Base-by-base conservation (phyloP, 1,140 invertebrate species). In the Zaprionus taronus region DNA sequence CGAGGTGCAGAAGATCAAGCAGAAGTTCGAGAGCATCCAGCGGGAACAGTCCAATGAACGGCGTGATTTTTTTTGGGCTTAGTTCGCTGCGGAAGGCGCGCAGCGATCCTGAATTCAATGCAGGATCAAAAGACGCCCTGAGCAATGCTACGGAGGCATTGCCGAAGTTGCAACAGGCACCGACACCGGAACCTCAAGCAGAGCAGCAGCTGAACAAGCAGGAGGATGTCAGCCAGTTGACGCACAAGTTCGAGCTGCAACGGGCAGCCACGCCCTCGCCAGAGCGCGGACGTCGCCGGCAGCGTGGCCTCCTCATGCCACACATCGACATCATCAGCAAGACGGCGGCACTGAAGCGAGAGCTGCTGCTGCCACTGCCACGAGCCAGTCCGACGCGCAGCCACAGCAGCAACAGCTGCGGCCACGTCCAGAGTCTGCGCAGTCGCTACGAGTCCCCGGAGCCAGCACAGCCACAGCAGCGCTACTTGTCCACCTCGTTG, bases 291-390 rank as follows among this genome's bases (percentile, higher is more conserved):
- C 89, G 94, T 28, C 94, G 94, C 14, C 92, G 94, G 4, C 90
- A 93, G 7, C 93, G 94, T 28, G 93, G 94, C 60, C 94, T 96
- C 5, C 95, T 95, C 55, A 97, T 98, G 96, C 97, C 97, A 0
- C 96, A 96, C 83, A 97, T 97, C 38, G 97, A 98, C 85, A 95
- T 98, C 2, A 97, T 97, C 75, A 97, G 96, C 82, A 97, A 97
- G 93, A 95, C 96, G 24, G 97, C 96, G 0, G 94, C 95, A 5
- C 91, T 98, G 41, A 95, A 96, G 49, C 94, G 94, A 15, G 93
- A 94, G 7, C 62, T 81, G n/a, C 47, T 51, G 11, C 62, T 80
- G 17, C 55, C 79, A 11, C 51, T 79, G 15, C 22, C 93, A 74
- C 70, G 63, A 71, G 93, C 20, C 85, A 91, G 90, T 79, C 83